Evolutionary conservation across 1,140 invertebrate species (phyloP).

Genomic region (Laupala kohalensis): DNA sequence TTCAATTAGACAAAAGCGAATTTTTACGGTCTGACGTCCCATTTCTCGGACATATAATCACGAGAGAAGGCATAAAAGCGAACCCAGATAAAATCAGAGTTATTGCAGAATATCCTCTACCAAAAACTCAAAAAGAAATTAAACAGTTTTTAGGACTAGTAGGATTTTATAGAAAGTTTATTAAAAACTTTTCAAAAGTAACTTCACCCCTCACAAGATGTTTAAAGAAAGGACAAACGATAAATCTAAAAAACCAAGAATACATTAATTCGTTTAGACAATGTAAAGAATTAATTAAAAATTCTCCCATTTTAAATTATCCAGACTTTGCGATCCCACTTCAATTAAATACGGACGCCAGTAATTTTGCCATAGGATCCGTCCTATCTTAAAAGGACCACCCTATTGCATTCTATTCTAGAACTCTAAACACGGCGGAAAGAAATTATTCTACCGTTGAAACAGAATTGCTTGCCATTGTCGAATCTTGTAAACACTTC

Average conservation of each 20-base stretch:
- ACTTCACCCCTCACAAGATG: slow-evolving; percentile 23
- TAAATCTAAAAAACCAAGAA: slow-evolving; percentile 13
- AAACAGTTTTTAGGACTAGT: slow-evolving; percentile 25
- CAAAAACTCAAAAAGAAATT: slow-evolving; percentile 22
- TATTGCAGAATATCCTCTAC: slow-evolving; percentile 23
- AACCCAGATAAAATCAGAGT: slow-evolving; percentile 26
- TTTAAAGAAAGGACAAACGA: slow-evolving; percentile 20
- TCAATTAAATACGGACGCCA: slow-evolving; percentile 18
- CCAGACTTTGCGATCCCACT: slow-evolving; percentile 18
- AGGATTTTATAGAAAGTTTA: slow-evolving; percentile 27
- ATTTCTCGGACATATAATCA: slow-evolving; percentile 19
- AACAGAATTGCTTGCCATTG: slow-evolving; percentile 10
- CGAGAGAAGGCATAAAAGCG: slow-evolving; percentile 21
- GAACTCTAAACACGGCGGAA: slow-evolving; percentile 18
- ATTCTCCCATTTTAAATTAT: slow-evolving; percentile 14
- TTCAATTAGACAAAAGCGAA: too few species aligned
- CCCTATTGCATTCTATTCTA: slow-evolving; percentile 11
- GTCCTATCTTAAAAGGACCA: slow-evolving; percentile 16
- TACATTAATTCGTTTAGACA: slow-evolving; percentile 13
- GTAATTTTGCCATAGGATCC: slow-evolving; percentile 16
- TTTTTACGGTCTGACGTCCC: slow-evolving; percentile 24
- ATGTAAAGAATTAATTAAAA: slow-evolving; percentile 11
- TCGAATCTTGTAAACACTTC: slow-evolving; percentile 24
- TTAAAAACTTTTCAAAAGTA: slow-evolving; percentile 21
- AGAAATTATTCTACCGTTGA: slow-evolving; percentile 20